Percentiles rank a stretch among this genome's conserved stretches.
Evolutionary conservation across 2,797 vertebrate genomes (phyloP).

Genomic region (Meriones psammophilus): DNA sequence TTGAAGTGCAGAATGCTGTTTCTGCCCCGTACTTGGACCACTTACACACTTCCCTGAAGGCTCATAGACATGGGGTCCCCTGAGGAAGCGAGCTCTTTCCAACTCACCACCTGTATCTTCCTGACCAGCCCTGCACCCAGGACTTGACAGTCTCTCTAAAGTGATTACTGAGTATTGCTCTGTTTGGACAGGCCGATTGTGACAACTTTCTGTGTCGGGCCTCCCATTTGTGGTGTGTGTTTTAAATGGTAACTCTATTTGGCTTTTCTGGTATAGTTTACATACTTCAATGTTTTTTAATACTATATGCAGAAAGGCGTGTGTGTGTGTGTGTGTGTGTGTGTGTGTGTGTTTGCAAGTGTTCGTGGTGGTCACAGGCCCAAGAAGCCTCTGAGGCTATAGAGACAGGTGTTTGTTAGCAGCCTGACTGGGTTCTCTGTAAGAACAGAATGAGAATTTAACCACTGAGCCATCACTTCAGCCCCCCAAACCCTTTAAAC

Average conservation of each 20-base stretch:
- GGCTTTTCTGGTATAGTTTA: not conserved
- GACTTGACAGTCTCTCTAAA: not conserved
- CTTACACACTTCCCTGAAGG: not conserved
- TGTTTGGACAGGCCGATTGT: not conserved
- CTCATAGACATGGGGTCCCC: not conserved
- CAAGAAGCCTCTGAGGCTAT: not conserved
- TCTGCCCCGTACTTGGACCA: not conserved
- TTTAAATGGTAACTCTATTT: not conserved
- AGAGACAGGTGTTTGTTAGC: not conserved
- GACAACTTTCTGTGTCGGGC: not conserved
- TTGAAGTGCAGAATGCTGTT: not conserved
- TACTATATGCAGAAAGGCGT: not conserved
- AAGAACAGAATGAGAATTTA: not conserved
- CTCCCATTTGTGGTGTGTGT: too few species aligned
- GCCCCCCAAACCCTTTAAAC: not conserved
- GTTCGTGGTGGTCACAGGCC: not conserved
- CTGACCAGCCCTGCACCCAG: accelerated
- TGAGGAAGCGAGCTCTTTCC: not conserved
- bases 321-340: not conserved
- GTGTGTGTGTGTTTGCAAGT: not conserved
- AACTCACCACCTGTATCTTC: not conserved
- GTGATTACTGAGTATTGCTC: not conserved
- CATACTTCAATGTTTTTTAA: not conserved
- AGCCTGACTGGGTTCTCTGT: not conserved
- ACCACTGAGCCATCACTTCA: not conserved